These are phyloP conservation scores for Ophonus ardosiacus DNA, from an alignment of 2,888 invertebrate species.

Conservation along the genomic window DNA sequence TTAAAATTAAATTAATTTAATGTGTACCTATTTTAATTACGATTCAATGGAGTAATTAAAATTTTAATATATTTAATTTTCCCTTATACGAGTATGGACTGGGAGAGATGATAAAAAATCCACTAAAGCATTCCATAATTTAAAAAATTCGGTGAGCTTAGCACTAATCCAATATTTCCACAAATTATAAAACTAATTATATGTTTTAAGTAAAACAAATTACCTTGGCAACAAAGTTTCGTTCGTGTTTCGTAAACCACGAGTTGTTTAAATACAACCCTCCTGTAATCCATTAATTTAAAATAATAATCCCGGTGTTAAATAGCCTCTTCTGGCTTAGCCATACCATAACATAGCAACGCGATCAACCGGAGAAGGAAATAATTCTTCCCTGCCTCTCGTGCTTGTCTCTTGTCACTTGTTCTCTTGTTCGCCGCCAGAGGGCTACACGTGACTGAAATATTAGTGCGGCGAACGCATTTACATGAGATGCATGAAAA, in stretches of 20 bases:
- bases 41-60: no score
- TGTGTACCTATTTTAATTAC: no score
- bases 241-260: slow-evolving; percentile 13
- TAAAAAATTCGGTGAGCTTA: not conserved
- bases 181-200: slow-evolving; percentile 37
- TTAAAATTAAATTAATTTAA: no score
- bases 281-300: slow-evolving; percentile 45
- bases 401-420: not conserved
- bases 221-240: slow-evolving; percentile 19
- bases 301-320: slow-evolving; percentile 46
- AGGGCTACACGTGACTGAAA: not conserved
- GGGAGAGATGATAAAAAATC: no score
- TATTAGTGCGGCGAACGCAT: not conserved
- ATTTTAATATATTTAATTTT: no score
- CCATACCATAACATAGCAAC: no score
- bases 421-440: not conserved
- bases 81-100: no score
- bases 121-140: not conserved
- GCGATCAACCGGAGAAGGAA: not conserved
- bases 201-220: slow-evolving; percentile 37
- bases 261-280: slow-evolving; percentile 38
- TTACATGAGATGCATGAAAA: not conserved
- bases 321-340: not conserved
- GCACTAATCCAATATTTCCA: slow-evolving; percentile 14
- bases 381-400: not conserved